These are phyloP conservation scores for Anser brachyrhynchus DNA, from an alignment of 2,113 vertebrate species.

Conservation along the genomic window DNA sequence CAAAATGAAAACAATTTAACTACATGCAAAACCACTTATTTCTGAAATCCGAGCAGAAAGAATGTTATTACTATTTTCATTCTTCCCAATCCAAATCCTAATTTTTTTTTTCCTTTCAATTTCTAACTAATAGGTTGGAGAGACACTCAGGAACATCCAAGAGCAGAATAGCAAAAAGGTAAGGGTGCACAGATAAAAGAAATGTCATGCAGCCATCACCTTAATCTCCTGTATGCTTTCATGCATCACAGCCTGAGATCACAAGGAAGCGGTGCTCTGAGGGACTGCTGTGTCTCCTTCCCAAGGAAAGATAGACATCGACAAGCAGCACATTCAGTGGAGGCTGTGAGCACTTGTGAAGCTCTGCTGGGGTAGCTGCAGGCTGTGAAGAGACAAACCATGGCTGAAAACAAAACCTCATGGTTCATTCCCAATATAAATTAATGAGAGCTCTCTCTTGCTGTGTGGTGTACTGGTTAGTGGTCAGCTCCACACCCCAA, in stretches of 20 bases:
- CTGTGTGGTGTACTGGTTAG: background rate
- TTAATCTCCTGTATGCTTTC: background rate
- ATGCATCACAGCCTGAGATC: background rate
- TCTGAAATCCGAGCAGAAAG: background rate
- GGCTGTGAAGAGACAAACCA: background rate
- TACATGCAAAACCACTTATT: background rate
- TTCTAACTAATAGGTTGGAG: background rate
- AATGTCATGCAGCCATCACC: background rate
- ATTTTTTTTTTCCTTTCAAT: background rate
- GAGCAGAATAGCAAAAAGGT: background rate
- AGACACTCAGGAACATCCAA: background rate
- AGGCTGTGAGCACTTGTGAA: background rate
- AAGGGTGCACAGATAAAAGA: background rate
- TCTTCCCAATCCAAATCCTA: background rate
- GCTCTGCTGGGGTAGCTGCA: background rate
- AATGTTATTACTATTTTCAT: background rate
- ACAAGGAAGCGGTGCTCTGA: background rate
- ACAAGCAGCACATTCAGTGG: background rate
- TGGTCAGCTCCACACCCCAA: accelerated
- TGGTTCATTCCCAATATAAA: background rate
- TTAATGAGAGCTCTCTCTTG: background rate
- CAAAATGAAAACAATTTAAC: background rate
- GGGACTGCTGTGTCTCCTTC: background rate
- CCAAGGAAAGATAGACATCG: background rate
- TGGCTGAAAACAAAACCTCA: background rate